Conservation (phyloP, 30 jellyfish, hydroid and myxozoan species). For the Calvadosia cruxmelitensis region DNA sequence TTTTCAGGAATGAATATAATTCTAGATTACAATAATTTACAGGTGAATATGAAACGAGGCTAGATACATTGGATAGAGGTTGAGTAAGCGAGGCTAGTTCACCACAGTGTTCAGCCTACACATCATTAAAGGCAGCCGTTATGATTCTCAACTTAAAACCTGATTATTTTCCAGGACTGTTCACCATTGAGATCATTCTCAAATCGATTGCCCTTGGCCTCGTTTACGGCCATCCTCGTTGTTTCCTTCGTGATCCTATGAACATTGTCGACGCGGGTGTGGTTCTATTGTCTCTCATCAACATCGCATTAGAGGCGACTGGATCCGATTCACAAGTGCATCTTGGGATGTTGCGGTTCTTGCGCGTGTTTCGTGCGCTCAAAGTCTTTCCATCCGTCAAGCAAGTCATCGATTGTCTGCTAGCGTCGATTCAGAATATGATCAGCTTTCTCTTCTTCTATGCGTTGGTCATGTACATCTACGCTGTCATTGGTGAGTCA, state of each 20-base stretch:
- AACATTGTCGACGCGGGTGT: slow-evolving; percentile 46
- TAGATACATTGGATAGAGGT: too few species aligned
- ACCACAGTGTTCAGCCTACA: neutral
- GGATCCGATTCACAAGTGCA: slow-evolving; percentile 24
- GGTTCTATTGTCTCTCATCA: slow-evolving; percentile 20
- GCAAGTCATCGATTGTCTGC: slow-evolving; percentile 55
- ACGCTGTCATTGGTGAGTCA: slow-evolving; percentile 69
- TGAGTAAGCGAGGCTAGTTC: neutral
- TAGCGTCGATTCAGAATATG: slow-evolving; percentile 37
- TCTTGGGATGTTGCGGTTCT: slow-evolving; percentile 41
- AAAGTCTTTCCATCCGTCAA: slow-evolving; percentile 33
- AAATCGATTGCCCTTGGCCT: slow-evolving; percentile 63
- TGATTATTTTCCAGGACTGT: slow-evolving; percentile 30
- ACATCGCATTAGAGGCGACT: slow-evolving; percentile 9
- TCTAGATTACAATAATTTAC: too few species aligned
- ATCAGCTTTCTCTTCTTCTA: slow-evolving; percentile 45
- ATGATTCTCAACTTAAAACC: too few species aligned
- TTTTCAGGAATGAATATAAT: too few species aligned
- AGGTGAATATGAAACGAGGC: too few species aligned
- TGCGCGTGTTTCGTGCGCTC: slow-evolving; percentile 61
- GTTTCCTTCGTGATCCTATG: slow-evolving; percentile 55
- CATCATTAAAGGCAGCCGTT: neutral
- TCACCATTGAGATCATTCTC: slow-evolving; percentile 45
- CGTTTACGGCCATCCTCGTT: slow-evolving; percentile 41
- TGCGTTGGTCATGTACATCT: slow-evolving; percentile 44